Evolutionary conservation across 2,113 vertebrate species (phyloP).

Genomic region (Pachyramphus minor): DNA sequence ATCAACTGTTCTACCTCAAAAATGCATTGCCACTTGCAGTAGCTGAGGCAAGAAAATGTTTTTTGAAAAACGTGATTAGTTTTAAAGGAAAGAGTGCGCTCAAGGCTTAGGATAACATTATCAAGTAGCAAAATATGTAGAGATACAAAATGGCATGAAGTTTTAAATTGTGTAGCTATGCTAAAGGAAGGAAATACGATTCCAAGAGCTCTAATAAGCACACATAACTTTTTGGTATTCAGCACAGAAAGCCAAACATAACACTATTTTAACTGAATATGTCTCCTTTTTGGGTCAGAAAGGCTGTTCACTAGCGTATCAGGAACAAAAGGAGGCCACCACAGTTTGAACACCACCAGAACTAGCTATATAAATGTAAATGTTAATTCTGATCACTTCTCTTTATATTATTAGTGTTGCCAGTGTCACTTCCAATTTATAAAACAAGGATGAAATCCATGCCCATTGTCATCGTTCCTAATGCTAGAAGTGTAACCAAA

Average conservation of each 20-base stretch:
- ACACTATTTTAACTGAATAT: background rate
- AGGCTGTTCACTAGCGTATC: background rate
- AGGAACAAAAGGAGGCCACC: background rate
- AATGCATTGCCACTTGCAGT: background rate
- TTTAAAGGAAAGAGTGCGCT: background rate
- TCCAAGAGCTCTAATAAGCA: background rate
- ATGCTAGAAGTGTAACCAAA: slow-evolving; percentile 9
- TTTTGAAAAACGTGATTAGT: background rate
- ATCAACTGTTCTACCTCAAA: background rate
- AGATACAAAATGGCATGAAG: background rate
- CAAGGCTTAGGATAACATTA: background rate
- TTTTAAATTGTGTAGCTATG: background rate
- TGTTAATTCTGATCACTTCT: background rate
- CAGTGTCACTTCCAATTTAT: background rate
- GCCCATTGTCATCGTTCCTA: background rate
- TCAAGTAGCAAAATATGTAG: background rate
- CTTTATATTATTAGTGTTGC: background rate
- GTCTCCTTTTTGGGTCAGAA: background rate
- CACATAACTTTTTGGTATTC: background rate
- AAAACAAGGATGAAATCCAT: slow-evolving; percentile 30
- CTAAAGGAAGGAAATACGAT: background rate
- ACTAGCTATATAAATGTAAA: background rate
- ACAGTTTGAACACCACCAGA: background rate
- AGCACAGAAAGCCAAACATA: background rate
- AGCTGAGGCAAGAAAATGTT: background rate